phyloP scores from a whole-genome alignment of 2,888 invertebrate species.

The Drosophila greeni region DNA sequence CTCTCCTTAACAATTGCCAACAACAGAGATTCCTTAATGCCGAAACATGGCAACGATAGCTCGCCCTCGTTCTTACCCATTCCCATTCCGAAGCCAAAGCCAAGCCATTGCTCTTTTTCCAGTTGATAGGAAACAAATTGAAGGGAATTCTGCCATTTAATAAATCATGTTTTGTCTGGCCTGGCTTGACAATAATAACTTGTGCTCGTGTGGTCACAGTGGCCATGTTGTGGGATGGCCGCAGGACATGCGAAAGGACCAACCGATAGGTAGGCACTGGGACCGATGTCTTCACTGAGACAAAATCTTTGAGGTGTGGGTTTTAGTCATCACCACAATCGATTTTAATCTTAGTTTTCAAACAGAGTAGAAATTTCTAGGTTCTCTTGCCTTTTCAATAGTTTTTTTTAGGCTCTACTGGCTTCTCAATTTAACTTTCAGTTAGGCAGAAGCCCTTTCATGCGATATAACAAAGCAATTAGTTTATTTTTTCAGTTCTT shows the following conservation, averaged over 20 bases:
- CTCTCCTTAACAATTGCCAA: constrained; percentile 49
- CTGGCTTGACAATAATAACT: constrained; percentile 73
- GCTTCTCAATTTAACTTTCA: not conserved
- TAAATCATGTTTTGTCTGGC: constrained; percentile 73
- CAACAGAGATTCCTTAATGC: constrained; percentile 31
- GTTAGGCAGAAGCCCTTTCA: not conserved
- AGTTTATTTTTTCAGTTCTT: not conserved
- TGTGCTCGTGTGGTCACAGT: constrained; percentile 68
- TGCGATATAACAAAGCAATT: not conserved
- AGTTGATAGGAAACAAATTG: constrained; percentile 74
- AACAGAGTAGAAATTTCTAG: not conserved
- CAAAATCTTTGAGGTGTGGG: not conserved
- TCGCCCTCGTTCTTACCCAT: not conserved
- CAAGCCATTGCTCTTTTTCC: constrained; percentile 56
- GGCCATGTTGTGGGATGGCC: constrained; percentile 61
- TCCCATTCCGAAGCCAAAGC: not conserved
- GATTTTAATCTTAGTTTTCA: not conserved
- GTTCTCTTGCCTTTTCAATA: too few species aligned
- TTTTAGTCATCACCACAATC: not conserved
- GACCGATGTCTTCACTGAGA: not conserved
- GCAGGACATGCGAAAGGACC: constrained; percentile 32
- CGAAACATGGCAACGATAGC: constrained; percentile 18
- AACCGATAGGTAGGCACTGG: constrained; percentile 55
- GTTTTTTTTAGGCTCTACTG: too few species aligned
- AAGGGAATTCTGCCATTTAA: constrained; percentile 73